Percentiles rank a stretch among this genome's conserved stretches.
phyloP scores from a whole-genome alignment of 1,140 invertebrate genomes.

The Drosophila quadrilineata region DNA sequence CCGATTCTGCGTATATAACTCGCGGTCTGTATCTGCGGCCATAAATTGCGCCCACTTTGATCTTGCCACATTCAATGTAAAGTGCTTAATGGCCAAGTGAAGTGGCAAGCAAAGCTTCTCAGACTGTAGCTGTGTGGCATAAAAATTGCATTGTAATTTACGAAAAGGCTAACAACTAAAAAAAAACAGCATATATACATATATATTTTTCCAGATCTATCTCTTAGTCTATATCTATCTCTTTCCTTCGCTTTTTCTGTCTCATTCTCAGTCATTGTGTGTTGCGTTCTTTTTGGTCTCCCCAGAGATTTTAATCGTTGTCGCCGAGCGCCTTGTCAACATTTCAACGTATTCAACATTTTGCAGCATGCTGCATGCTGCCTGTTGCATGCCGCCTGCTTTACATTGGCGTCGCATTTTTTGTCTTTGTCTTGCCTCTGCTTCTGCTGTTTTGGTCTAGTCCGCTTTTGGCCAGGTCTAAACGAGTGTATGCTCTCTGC shows the following conservation, averaged over 20 bases:
- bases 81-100: constrained; percentile 71
- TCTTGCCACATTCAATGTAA: constrained; percentile 78
- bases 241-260: neutral
- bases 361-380: too few species aligned
- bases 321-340: constrained; percentile 74
- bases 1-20: constrained; percentile 51
- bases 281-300: constrained; percentile 50
- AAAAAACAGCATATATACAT: constrained; percentile 24
- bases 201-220: constrained; percentile 27
- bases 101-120: constrained; percentile 60
- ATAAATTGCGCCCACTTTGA: constrained; percentile 75
- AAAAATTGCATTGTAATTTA: constrained; percentile 75
- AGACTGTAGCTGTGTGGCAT: constrained; percentile 69
- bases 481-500: constrained; percentile 30
- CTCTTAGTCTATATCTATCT: constrained; percentile 36
- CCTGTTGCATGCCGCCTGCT: too few species aligned
- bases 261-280: constrained; percentile 22
- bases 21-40: constrained; percentile 56
- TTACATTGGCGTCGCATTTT: constrained; percentile 77
- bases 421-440: constrained; percentile 6
- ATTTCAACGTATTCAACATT: constrained; percentile 45
- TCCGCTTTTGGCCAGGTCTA: constrained; percentile 15
- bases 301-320: constrained; percentile 78
- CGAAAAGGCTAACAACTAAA: constrained; percentile 37
- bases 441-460: constrained; percentile 13